These are phyloP conservation scores for Pseudolycoriella hygida DNA, from an alignment of 2,888 invertebrate genomes.

Conservation along the genomic window DNA sequence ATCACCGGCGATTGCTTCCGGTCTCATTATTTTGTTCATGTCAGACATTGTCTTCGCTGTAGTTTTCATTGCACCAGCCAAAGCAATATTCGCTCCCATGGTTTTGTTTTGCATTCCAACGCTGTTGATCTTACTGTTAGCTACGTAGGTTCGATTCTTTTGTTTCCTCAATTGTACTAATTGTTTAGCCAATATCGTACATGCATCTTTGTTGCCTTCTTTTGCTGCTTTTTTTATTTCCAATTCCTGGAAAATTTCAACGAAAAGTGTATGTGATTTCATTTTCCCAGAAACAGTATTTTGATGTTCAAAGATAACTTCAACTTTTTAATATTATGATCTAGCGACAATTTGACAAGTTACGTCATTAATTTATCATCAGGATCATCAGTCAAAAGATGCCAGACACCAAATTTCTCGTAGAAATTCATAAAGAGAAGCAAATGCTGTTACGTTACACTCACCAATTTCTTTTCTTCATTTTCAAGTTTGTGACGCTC, in stretches of 20 bases:
- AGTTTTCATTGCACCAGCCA: conserved; percentile 74
- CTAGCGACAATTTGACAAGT: too few species aligned
- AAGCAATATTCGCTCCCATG: conserved; percentile 75
- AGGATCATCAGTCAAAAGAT: too few species aligned
- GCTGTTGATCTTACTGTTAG: conserved; percentile 60
- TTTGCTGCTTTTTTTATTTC: conserved; percentile 83
- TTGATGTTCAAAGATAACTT: too few species aligned
- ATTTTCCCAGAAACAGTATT: neutral
- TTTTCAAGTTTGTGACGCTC: conserved; percentile 66
- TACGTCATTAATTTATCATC: too few species aligned
- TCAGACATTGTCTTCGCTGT: conserved; percentile 77
- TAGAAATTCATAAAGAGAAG: neutral
- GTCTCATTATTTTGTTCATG: conserved; percentile 76
- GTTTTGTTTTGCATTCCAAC: conserved; percentile 74
- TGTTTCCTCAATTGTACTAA: conserved; percentile 75
- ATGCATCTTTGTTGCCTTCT: conserved; percentile 71
- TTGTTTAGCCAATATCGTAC: conserved; percentile 73
- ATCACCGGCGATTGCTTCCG: conserved; percentile 63
- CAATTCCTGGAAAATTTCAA: conserved; percentile 39
- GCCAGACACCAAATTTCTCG: neutral
- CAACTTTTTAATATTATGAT: too few species aligned
- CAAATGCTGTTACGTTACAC: neutral
- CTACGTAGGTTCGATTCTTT: conserved; percentile 63
- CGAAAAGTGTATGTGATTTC: conserved; percentile 2
- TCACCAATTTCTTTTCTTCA: conserved; percentile 75